These are phyloP conservation scores for Microtus montanus DNA, from an alignment of 2,113 vertebrate genomes.

Conservation along the genomic window DNA sequence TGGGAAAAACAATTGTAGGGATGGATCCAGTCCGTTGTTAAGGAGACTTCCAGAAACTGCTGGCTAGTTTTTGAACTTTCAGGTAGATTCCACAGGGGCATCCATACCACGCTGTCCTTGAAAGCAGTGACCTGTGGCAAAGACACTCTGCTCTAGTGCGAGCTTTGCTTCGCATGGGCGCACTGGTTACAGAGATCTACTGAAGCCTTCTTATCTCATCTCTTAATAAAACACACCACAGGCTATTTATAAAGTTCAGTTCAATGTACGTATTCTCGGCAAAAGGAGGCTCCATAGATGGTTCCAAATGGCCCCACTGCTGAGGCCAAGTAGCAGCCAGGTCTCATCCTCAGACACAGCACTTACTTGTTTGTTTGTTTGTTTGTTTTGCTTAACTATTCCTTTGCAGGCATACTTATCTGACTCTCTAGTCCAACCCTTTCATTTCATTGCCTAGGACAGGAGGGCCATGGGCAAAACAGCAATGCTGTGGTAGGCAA, in stretches of 20 bases:
- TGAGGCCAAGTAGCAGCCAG: background rate
- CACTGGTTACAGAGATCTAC: background rate
- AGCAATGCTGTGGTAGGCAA: background rate
- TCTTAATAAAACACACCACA: background rate
- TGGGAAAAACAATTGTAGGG: constrained; percentile 18
- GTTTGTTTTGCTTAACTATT: background rate
- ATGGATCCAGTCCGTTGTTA: background rate
- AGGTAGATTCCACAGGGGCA: background rate
- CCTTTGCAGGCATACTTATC: background rate
- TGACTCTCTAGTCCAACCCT: background rate
- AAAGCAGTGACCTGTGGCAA: background rate
- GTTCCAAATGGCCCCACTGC: background rate
- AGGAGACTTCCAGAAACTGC: constrained; percentile 2
- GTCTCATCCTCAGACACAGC: background rate
- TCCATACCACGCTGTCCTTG: background rate
- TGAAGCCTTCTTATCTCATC: background rate
- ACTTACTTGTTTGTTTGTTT: background rate
- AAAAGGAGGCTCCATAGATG: background rate
- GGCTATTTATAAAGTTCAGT: background rate
- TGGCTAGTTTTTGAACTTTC: background rate
- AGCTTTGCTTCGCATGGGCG: background rate
- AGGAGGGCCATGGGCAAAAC: background rate
- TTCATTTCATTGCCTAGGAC: background rate
- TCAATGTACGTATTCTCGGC: background rate
- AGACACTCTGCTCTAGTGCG: background rate